Base-by-base conservation (phyloP, 2,888 invertebrate species). In the Hirtodrosophila histrioides region DNA sequence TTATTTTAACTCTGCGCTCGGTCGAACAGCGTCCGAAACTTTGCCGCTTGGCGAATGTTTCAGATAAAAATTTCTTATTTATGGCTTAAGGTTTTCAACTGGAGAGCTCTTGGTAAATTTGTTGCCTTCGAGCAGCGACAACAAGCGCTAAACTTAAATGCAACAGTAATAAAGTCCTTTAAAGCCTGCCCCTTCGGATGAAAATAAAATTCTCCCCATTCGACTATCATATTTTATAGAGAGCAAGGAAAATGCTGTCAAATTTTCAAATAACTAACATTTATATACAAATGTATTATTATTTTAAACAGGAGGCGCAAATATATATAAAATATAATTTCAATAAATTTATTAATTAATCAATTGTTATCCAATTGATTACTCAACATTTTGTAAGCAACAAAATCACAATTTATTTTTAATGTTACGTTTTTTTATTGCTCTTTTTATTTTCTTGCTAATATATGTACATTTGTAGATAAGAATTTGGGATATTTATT, bases 41-140 rank as follows among this genome's bases (percentile, higher is more conserved):
- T 85, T 78, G 76, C 80, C 50, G 44, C 68, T 55, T 58, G 75
- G 40, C 63, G 60, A 78, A 75, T 78, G 75, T 75, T 80, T 66
- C 73, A 88, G 88, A 83, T 88, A 83, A 83, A 83, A 88, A 88
- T 83, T 83, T 88, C 85, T 88, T 83, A 83, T 88, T 88, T 88
- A 83, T 83, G 87, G 88, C 88, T 86, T 81, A 86, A 86, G 88
- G 84, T 86, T 86, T 65, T 69, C 53, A 70, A 70, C 55, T 66
- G 63, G 55, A 68, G 65, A 74, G 79, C 78, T 69, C 43, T 68
- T 43, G 44, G 51, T 49, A 58, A 75, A 75, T 75, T 79, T 69
- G 65, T 57, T 67, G 57, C 33, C 60, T 35, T 31, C 31, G 9
- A 41, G 41, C 41, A 37, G 12, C 31, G 31, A 31, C 10, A 64